Base-by-base conservation (phyloP, 2,113 vertebrate species). In the Enhydra lutris region DNA sequence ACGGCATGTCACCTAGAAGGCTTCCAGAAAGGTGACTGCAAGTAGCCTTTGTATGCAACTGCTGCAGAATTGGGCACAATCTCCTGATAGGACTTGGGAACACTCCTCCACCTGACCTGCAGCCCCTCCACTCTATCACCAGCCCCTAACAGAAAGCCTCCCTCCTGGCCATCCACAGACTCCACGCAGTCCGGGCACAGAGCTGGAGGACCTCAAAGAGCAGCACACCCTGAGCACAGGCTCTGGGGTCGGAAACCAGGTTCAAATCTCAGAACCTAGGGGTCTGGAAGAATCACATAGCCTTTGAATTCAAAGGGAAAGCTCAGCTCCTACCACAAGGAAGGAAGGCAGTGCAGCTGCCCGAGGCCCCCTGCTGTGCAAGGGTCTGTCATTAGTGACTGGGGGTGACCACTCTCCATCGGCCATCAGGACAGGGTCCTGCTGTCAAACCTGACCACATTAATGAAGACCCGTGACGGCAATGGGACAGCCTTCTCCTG, bases 91-190 rank as follows among this genome's bases (percentile, higher is more conserved):
- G 36, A 34, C 6, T 21, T 13, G 67, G 26, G 20, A 15, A 21
- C 24, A 14, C 14, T 50, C 20, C 17, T 31, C 86, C 31, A 36
- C 50, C 29, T 24, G n/a, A 67, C 21, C 13, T 17, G 45, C 5
- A 3, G 20, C 8, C 12, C 39, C 65, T 67, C 45, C 23, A 52
- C 63, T 50, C 74, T 4, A 3, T 21, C 24, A 50, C 50, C 47
- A 29, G 23, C 65, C 69, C 45, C 47, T n/a, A 36, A 3, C 47
- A 59, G 69, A 23, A 6, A 57, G 24, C 50, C 86, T 9, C n/a
- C 17, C 26, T 57, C 24, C 4, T 26, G 39, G 42, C 15, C 6
- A 0, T 29, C 11, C 17, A 0, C 6, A 4, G 11, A 21, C 69
- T 52, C 11, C 52, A 59, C 1, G 13, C 6, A 34, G 69, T 23